Conservation (phyloP, 2,888 invertebrate species). For the Pammene fasciana region DNA sequence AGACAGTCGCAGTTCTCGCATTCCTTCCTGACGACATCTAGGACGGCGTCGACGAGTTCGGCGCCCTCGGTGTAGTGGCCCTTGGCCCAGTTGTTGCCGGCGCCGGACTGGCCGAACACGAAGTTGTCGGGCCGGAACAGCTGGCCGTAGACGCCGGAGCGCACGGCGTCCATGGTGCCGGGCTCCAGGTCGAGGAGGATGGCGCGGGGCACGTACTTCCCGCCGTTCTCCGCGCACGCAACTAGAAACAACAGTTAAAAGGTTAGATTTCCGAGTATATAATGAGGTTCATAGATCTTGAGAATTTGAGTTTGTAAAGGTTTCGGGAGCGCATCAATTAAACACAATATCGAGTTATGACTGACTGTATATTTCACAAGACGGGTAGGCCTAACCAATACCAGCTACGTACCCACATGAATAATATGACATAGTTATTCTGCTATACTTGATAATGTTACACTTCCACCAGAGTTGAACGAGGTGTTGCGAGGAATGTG, state of each 20-base stretch:
- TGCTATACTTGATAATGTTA: too few species aligned
- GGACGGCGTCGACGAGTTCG: conserved; percentile 91
- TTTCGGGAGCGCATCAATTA: too few species aligned
- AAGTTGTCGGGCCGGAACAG: conserved; percentile 97
- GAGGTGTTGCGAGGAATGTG: too few species aligned
- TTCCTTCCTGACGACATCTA: conserved; percentile 93
- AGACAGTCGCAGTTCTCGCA: conserved; percentile 96
- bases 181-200: conserved; percentile 97
- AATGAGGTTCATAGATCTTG: too few species aligned
- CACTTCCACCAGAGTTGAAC: too few species aligned
- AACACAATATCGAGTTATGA: too few species aligned
- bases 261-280: neutral
- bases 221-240: conserved; percentile 96
- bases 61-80: conserved; percentile 97
- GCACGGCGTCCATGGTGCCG: conserved; percentile 97
- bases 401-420: too few species aligned
- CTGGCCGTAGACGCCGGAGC: conserved; percentile 93
- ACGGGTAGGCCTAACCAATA: too few species aligned
- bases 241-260: conserved; percentile 67
- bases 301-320: too few species aligned
- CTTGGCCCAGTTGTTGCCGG: conserved; percentile 93
- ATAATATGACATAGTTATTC: too few species aligned
- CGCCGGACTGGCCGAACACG: conserved; percentile 94
- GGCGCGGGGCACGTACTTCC: conserved; percentile 97
- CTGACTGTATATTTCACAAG: too few species aligned